These are phyloP conservation scores for Podargus strigoides DNA, from an alignment of 2,797 vertebrate genomes.

Conservation along the genomic window DNA sequence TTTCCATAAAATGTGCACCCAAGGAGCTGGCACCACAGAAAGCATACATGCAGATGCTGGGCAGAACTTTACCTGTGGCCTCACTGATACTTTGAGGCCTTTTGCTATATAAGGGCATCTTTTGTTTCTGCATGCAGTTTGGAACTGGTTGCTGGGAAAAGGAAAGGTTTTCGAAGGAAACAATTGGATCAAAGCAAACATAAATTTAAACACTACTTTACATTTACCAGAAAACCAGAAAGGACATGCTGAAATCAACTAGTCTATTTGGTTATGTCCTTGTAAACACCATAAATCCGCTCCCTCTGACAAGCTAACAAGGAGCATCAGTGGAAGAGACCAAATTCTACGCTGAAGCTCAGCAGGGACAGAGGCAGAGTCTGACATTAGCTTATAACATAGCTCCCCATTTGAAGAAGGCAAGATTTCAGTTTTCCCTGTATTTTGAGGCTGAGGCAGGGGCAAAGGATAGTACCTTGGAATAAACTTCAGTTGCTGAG, in stretches of 20 bases:
- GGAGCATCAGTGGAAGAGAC: not conserved
- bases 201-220: not conserved
- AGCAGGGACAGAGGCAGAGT: not conserved
- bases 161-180: not conserved
- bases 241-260: not conserved
- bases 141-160: not conserved
- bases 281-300: not conserved
- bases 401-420: not conserved
- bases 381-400: not conserved
- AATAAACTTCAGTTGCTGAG: not conserved
- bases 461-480: not conserved
- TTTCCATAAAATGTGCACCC: not conserved
- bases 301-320: not conserved
- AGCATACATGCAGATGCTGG: not conserved
- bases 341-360: not conserved
- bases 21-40: not conserved
- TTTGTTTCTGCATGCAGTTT: not conserved
- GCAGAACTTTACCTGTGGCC: not conserved
- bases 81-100: not conserved
- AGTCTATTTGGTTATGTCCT: not conserved
- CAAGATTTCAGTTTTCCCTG: not conserved
- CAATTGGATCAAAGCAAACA: not conserved
- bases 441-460: not conserved
- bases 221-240: not conserved
- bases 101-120: not conserved